Evolutionary conservation across 2,888 invertebrate genomes (phyloP).

Genomic region (Pollenia griseotomentosa): DNA sequence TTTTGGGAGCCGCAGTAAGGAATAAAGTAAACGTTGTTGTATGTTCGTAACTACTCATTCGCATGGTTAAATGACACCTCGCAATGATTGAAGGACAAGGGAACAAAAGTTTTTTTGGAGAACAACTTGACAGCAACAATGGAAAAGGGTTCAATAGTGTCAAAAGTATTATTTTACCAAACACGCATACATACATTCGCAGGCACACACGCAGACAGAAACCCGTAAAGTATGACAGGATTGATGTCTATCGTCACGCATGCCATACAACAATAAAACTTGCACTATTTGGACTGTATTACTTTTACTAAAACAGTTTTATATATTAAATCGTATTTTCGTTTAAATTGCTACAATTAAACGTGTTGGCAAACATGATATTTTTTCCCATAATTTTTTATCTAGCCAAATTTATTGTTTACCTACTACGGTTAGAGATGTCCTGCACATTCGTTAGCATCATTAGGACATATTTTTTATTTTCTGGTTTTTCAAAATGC

Average conservation of each 20-base stretch:
- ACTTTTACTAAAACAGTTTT: neutral
- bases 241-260: conserved; percentile 71
- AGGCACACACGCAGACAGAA: neutral
- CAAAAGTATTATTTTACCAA: conserved; percentile 66
- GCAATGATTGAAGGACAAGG: conserved; percentile 46
- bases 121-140: conserved; percentile 35
- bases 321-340: conserved; percentile 43
- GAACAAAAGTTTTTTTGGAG: conserved; percentile 36
- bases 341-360: conserved; percentile 73
- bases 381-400: conserved; percentile 9
- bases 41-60: conserved; percentile 46
- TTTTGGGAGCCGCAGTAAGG: conserved; percentile 40
- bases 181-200: neutral
- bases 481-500: too few relatives aligned
- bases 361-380: conserved; percentile 56
- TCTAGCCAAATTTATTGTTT: too few relatives aligned
- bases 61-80: conserved; percentile 66
- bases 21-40: conserved; percentile 64
- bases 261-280: conserved; percentile 46
- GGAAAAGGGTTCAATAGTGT: conserved; percentile 67
- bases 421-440: too few relatives aligned
- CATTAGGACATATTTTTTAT: too few relatives aligned
- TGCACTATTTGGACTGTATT: neutral
- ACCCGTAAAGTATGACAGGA: conserved; percentile 54
- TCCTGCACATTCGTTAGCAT: too few relatives aligned